Evolutionary conservation across 64 coral and sea anemone species (phyloP), one percentile per base, ranked within the genome.

Genomic region (Catalaphyllia jardinei): DNA sequence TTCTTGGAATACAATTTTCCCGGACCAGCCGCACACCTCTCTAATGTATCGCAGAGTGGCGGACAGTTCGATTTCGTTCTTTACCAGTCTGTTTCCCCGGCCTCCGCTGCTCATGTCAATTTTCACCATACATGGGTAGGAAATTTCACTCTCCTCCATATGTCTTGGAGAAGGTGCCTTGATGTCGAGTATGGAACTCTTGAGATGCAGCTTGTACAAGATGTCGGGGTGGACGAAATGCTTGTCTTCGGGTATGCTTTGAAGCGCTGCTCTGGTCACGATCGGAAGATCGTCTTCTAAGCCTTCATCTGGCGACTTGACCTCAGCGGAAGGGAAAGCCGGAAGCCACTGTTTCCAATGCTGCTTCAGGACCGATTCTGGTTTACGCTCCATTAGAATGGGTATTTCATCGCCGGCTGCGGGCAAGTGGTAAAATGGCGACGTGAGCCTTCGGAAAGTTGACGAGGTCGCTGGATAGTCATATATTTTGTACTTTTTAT

Each of bases 301-400:
- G 17, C 78, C 89, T n/a, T 90, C 89, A 10, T 90, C 89, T 62
- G 80, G 30, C 2, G 78, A 57, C 59, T 83, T 90, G 20, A 90
- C 39, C 10, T 59, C 52, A 17, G n/a, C 49, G 13, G 89, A 7
- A 80, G 89, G 77, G 24, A 83, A 90, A 38, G 38, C 89, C 0
- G 89, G 89, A 57, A 90, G 89, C 89, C 89, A 90, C 52, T 16
- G 62, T 74, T 49, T 73, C 89, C 89, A 90, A 29, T 90, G 89
- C 49, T 72, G 42, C 25, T 65, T 65, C 16, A 90, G 31, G 29
- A 72, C 74, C 15, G 54, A 52, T 22, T 42, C 62, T 33, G 89
- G 89, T 39, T 60, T 8, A 15, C 52, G 52, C 61, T 90, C 89
- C 67, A 82, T 74, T 20, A 90, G 22, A 57, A 79, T 69, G 10